These are phyloP conservation scores for Synanthedon andrenaeformis DNA, from an alignment of 2,888 invertebrate genomes.

Conservation along the genomic window DNA sequence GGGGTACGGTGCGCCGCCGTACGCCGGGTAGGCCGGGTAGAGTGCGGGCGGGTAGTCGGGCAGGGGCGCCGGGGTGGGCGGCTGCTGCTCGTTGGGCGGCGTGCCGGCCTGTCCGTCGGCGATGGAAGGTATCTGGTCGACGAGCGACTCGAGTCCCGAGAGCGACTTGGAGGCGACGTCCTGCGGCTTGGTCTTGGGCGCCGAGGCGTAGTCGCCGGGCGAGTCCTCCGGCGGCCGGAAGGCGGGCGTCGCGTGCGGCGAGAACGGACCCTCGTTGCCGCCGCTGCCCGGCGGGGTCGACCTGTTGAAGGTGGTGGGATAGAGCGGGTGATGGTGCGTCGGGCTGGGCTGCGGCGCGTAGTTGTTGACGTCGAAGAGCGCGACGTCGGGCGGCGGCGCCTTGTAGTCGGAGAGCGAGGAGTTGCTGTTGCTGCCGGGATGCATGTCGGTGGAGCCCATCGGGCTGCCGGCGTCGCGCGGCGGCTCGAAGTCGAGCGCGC, in stretches of 20 bases:
- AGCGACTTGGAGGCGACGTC: slow-evolving; percentile 89
- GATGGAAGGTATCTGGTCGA: slow-evolving; percentile 92
- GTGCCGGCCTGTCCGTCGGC: slow-evolving; percentile 73
- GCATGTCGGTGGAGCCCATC: slow-evolving; percentile 32
- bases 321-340: slow-evolving; percentile 59
- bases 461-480: slow-evolving; percentile 35
- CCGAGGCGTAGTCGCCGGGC: slow-evolving; percentile 53
- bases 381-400: slow-evolving; percentile 34
- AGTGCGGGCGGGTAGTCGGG: slow-evolving; percentile 32
- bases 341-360: slow-evolving; percentile 55
- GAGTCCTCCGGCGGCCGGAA: slow-evolving; percentile 39
- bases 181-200: slow-evolving; percentile 62
- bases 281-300: slow-evolving; percentile 32
- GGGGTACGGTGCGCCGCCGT: slow-evolving; percentile 38
- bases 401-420: slow-evolving; percentile 49
- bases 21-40: slow-evolving; percentile 49
- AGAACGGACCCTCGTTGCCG: slow-evolving; percentile 21
- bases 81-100: slow-evolving; percentile 19
- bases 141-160: slow-evolving; percentile 88
- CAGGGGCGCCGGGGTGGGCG: slow-evolving; percentile 35
- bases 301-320: slow-evolving; percentile 56
- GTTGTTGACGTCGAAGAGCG: slow-evolving; percentile 42
- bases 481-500: slow-evolving; percentile 81
- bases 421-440: slow-evolving; percentile 32
- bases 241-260: slow-evolving; percentile 23